Evolutionary conservation across 2,797 vertebrate genomes (phyloP).

Genomic region (Merluccius polli): DNA sequence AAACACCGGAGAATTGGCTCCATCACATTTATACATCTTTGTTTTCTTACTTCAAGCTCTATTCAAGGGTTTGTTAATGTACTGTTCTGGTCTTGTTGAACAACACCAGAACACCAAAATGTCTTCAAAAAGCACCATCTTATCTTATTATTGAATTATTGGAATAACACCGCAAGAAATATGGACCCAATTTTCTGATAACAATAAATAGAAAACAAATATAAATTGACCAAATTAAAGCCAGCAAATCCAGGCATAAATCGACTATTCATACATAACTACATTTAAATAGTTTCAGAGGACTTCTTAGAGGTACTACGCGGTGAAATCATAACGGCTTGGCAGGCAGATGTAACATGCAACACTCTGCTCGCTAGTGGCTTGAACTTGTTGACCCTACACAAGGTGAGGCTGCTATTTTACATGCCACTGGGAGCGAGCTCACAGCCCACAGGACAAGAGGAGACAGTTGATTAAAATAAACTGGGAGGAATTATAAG

Average conservation of each 20-base stretch:
- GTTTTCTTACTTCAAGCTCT: too few species aligned
- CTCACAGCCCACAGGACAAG: conserved; percentile 21
- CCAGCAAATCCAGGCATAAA: background rate
- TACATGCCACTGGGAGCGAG: conserved; percentile 21
- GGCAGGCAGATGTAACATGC: conserved; percentile 29
- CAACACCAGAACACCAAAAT: background rate
- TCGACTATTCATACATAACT: background rate
- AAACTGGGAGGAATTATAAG: background rate
- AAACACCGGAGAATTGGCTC: too few species aligned
- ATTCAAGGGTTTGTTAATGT: too few species aligned
- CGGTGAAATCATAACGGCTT: conserved; percentile 24
- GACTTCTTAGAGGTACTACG: background rate
- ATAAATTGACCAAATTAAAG: background rate
- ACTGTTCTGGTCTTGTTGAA: too few species aligned
- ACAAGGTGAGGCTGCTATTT: background rate
- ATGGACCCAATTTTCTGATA: background rate
- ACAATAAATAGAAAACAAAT: background rate
- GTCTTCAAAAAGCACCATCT: background rate
- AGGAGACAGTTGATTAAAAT: conserved; percentile 5
- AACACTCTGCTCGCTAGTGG: background rate
- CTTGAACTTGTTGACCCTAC: background rate
- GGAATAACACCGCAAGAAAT: background rate
- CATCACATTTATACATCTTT: too few species aligned
- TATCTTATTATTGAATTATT: background rate
- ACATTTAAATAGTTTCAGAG: background rate